Percentiles rank a stretch among this genome's conserved stretches.
Conservation (phyloP, 2,797 vertebrate genomes). For the Enteromius mattozi region DNA sequence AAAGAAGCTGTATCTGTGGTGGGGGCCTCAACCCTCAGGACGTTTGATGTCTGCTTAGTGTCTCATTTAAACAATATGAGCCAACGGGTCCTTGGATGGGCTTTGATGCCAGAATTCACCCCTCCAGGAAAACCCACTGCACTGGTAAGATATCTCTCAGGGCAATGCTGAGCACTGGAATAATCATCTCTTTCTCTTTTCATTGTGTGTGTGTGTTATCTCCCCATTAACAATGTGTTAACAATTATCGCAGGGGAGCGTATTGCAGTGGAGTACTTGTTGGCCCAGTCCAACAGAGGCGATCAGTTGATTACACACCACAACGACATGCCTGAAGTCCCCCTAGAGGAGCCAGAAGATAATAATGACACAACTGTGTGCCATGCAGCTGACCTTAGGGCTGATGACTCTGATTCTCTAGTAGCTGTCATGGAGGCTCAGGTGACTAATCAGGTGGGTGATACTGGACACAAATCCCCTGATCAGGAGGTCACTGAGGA, state of each 20-base stretch:
- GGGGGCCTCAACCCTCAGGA: slow-evolving; percentile 13
- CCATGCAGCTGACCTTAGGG: neutral
- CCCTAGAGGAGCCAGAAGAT: neutral
- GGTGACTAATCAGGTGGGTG: neutral
- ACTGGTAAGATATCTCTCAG: slow-evolving; percentile 41
- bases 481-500: neutral
- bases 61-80: slow-evolving; percentile 38
- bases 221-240: neutral
- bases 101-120: slow-evolving; percentile 48
- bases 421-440: neutral
- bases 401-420: neutral
- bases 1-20: slow-evolving; percentile 21
- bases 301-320: neutral
- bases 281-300: slow-evolving; percentile 2
- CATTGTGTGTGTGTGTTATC: neutral
- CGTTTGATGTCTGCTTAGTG: slow-evolving; percentile 43
- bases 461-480: neutral
- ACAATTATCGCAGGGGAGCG: neutral
- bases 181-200: neutral
- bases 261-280: slow-evolving; percentile 1
- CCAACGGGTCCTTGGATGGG: slow-evolving; percentile 29
- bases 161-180: neutral
- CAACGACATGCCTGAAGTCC: neutral
- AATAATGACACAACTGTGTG: neutral
- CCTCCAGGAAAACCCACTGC: slow-evolving; percentile 26